Conservation (phyloP, 2,113 vertebrate species). For the Cariama cristata region DNA sequence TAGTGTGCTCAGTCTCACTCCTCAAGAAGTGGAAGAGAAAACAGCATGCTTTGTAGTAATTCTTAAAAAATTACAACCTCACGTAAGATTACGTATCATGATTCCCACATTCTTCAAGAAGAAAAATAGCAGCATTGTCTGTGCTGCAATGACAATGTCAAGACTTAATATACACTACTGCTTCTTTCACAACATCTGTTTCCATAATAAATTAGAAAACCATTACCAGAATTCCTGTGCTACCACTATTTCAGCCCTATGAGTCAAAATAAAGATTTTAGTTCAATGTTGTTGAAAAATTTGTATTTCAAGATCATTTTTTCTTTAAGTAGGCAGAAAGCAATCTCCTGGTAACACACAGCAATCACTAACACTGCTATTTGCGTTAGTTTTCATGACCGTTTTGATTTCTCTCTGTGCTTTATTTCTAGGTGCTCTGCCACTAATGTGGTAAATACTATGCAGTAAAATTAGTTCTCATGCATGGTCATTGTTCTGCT, state of each 20-base stretch:
- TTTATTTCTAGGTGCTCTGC: background rate
- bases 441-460: background rate
- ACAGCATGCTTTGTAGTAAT: background rate
- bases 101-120: background rate
- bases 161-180: background rate
- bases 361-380: background rate
- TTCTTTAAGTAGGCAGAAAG: background rate
- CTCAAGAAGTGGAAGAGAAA: slow-evolving; percentile 72
- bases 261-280: background rate
- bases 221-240: background rate
- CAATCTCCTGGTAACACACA: background rate
- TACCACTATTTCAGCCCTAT: background rate
- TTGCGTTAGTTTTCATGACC: background rate
- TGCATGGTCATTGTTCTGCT: background rate
- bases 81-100: background rate
- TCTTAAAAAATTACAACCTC: background rate
- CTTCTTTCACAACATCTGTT: background rate
- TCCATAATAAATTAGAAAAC: background rate
- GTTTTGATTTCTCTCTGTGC: background rate
- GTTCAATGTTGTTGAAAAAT: background rate
- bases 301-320: background rate
- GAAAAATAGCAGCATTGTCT: background rate
- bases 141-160: background rate
- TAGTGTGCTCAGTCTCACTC: slow-evolving; percentile 91
- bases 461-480: background rate